These are phyloP conservation scores for Bufo bufo DNA, from an alignment of 2,113 vertebrate species.

Conservation along the genomic window DNA sequence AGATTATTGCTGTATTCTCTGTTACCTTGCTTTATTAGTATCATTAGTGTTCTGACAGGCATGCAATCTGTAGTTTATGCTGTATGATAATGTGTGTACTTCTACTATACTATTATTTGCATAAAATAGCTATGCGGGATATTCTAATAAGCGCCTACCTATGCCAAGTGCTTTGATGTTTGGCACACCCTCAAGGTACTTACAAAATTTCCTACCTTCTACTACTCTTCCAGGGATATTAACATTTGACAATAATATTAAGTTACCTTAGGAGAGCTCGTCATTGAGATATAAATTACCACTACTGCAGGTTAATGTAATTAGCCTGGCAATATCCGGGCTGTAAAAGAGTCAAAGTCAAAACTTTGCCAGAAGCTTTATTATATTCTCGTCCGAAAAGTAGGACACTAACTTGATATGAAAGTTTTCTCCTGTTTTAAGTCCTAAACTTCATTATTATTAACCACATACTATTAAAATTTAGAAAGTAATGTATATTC, in stretches of 20 bases:
- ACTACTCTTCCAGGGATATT: neutral
- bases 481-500: too few species aligned
- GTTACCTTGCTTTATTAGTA: neutral
- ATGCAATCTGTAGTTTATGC: neutral
- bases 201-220: neutral
- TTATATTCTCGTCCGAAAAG: neutral
- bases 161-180: neutral
- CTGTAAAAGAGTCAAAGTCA: neutral
- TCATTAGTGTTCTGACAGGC: neutral
- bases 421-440: neutral
- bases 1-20: neutral
- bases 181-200: neutral
- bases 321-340: neutral
- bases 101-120: neutral
- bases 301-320: neutral
- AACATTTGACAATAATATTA: conserved; percentile 17
- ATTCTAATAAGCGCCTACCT: neutral
- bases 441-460: neutral
- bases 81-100: neutral
- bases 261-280: conserved; percentile 19
- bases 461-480: neutral
- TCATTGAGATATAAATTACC: conserved; percentile 4
- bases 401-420: neutral
- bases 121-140: neutral
- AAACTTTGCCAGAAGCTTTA: conserved; percentile 3